phyloP scores from a whole-genome alignment of 1,140 invertebrate species.

The Lethrus apterus region DNA sequence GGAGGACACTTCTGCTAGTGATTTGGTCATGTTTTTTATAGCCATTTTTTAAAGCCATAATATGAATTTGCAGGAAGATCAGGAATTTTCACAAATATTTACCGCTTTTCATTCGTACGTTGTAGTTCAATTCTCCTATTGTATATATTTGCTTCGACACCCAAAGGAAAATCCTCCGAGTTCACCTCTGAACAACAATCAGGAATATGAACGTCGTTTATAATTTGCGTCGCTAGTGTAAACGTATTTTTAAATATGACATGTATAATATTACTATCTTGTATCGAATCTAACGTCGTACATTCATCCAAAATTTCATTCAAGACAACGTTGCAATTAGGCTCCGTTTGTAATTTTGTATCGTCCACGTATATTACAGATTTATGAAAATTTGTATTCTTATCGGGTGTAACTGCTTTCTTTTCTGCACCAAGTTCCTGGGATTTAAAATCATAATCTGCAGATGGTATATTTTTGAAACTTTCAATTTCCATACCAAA shows the following conservation, averaged over 20 bases:
- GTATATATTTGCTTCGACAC: slow-evolving; percentile 35
- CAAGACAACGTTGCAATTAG: slow-evolving; percentile 23
- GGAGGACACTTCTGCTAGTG: no score
- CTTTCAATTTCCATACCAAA: slow-evolving; percentile 27
- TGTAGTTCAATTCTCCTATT: no score
- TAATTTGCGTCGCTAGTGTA: slow-evolving; percentile 50
- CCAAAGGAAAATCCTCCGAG: slow-evolving; percentile 36
- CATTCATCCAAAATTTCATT: slow-evolving; percentile 32
- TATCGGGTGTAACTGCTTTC: no score
- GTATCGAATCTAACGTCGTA: slow-evolving; percentile 32
- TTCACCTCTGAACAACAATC: slow-evolving; percentile 29
- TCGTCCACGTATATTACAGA: slow-evolving; percentile 37
- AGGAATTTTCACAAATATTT: no score
- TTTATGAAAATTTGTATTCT: slow-evolving; percentile 32
- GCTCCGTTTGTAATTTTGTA: slow-evolving; percentile 11
- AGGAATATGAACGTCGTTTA: slow-evolving; percentile 44
- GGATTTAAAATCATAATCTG: slow-evolving; percentile 12
- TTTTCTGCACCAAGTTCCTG: slow-evolving; percentile 27
- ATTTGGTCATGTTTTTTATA: no score
- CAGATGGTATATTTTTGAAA: neutral
- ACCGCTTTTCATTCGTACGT: no score
- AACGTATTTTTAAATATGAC: slow-evolving; percentile 58
- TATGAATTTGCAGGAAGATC: no score
- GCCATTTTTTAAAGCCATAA: no score
- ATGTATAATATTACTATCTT: slow-evolving; percentile 52